Conservation (phyloP, 2,888 invertebrate genomes). For the Nemotelus nigrinus region DNA sequence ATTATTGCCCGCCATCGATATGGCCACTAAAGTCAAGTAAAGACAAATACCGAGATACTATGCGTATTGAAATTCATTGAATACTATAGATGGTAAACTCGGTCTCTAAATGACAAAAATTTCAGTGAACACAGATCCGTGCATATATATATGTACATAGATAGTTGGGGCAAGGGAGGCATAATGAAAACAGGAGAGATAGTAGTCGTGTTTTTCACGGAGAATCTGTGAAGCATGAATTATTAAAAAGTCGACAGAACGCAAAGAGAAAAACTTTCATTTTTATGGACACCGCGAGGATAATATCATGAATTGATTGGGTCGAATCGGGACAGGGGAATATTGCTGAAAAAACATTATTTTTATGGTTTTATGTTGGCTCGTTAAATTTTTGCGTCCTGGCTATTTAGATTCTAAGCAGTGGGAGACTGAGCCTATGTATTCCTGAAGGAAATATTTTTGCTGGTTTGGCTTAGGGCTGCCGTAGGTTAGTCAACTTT, state of each 20-base stretch:
- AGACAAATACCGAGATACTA: not conserved
- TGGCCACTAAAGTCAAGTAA: not conserved
- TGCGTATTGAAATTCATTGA: conserved; percentile 9
- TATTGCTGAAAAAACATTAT: conserved; percentile 45
- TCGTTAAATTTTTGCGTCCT: conserved; percentile 36
- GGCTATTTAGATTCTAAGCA: conserved; percentile 6
- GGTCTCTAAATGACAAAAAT: too few species aligned
- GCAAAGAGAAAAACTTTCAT: conserved; percentile 11
- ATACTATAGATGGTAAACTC: too few species aligned
- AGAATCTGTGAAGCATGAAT: conserved; percentile 27
- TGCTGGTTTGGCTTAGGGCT: too few species aligned
- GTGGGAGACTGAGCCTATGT: not conserved
- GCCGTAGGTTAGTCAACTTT: too few species aligned
- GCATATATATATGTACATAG: not conserved
- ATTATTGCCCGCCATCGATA: conserved; percentile 1
- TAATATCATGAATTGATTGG: conserved; percentile 27
- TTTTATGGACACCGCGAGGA: conserved; percentile 22
- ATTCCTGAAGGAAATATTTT: too few species aligned
- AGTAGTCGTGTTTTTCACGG: conserved; percentile 20
- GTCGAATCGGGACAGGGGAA: conserved; percentile 20
- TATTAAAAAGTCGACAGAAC: conserved; percentile 34
- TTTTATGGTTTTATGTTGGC: conserved; percentile 43
- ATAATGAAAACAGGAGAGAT: conserved; percentile 9
- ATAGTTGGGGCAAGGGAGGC: not conserved
- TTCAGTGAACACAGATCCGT: too few species aligned